Evolutionary conservation across 2,888 invertebrate species (phyloP), one percentile per base, ranked within the genome.

Genomic region (Petrolisthes cinctipes): DNA sequence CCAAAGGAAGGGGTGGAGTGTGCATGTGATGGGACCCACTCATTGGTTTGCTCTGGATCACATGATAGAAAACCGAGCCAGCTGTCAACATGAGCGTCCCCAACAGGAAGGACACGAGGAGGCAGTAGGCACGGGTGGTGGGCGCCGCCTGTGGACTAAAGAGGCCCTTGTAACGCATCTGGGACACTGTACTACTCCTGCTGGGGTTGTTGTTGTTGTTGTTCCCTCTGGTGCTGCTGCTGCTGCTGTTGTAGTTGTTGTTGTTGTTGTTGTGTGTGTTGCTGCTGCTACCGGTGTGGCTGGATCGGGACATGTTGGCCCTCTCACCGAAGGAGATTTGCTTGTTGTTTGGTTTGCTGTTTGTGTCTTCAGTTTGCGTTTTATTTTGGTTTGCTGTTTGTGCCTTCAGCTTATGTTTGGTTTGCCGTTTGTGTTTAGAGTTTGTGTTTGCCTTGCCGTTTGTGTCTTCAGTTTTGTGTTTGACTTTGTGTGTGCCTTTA

Each of bases 51-150:
- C 73, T 86, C 9, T 76, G 82, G 81, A 89, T 89, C 66, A 89
- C 86, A 71, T 89, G 89, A 56, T 89, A 89, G 84, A 89, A 89
- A 6, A 89, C 84, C 6, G 86, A 86, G 11, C 89, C 89, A 4
- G 86, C 84, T 17, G 89, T 89, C 23, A 89, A 68, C 84, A 86
- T 81, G 37, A 89, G 83, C 0, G 86, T 86, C 6, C 89, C 89
- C 53, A 86, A 11, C 56, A 89, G 68, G 76, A 89, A 89, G 68
- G 83, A 81, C 54, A 89, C 6, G n/a, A 89, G 83, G 71, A 89
- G 71, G 82, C 84, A 88, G 85, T 88, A 88, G 84, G 88, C 88
- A 23, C 88, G 84, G 23, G 84, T 79, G n/a, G 88, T 88, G 53
- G 88, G 88, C 5, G 88, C 88, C 68, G 66, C 82, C 37, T 84